These are phyloP conservation scores for Lycophotia porphyrea DNA, from an alignment of 2,888 invertebrate species.

Conservation along the genomic window DNA sequence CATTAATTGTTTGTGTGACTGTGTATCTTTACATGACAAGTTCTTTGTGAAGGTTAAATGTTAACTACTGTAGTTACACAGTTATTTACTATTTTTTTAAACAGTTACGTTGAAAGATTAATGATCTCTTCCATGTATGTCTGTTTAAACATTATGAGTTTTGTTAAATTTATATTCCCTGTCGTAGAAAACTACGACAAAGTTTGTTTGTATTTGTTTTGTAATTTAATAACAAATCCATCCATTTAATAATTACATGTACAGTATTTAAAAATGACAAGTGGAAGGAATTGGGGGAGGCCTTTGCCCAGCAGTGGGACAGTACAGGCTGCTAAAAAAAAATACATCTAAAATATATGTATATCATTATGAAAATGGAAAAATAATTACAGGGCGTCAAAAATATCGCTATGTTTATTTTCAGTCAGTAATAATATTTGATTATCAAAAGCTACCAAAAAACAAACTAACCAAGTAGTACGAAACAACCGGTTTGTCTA, in stretches of 20 bases:
- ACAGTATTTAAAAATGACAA: no score
- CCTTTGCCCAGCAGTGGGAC: no score
- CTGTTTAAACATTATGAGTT: not conserved
- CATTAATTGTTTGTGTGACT: not conserved
- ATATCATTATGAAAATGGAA: not conserved
- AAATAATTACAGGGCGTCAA: not conserved
- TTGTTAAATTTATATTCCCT: not conserved
- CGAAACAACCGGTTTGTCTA: not conserved
- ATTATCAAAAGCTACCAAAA: not conserved
- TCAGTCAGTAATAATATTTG: not conserved
- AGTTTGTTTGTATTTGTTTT: not conserved
- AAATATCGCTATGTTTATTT: not conserved
- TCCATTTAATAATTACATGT: no score
- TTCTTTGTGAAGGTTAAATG: slow-evolving; percentile 30
- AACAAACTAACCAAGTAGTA: not conserved
- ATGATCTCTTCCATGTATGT: not conserved
- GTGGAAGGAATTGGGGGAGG: no score
- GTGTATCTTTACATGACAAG: slow-evolving; percentile 22
- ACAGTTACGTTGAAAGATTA: slow-evolving; percentile 11
- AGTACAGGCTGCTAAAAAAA: no score
- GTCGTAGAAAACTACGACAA: not conserved
- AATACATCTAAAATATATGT: not conserved
- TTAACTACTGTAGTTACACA: slow-evolving; percentile 9
- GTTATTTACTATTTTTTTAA: not conserved
- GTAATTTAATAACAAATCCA: not conserved